A percentile compares a stretch with the other conserved stretches of the same genome.
Conservation (phyloP, 2,113 vertebrate species). For the Atherinomorus stipes region DNA sequence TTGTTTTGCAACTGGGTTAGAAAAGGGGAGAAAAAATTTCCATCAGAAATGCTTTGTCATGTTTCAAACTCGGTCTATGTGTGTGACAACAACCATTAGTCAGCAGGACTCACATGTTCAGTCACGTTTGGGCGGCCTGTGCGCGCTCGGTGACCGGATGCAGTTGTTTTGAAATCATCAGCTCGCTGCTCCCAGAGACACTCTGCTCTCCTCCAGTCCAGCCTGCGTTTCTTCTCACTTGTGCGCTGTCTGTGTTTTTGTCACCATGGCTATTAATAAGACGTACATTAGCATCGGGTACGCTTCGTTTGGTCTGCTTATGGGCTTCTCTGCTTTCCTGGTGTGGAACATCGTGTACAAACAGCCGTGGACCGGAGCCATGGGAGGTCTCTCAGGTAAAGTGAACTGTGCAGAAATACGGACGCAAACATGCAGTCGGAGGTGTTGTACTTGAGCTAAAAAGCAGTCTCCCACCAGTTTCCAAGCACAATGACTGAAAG, state of each 20-base stretch:
- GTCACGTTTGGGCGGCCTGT: background rate
- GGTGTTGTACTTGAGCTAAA: background rate
- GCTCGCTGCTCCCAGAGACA: background rate
- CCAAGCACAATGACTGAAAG: background rate
- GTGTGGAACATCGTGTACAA: constrained; percentile 87
- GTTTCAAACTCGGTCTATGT: background rate
- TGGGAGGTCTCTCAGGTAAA: constrained; percentile 93
- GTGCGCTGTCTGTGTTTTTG: background rate
- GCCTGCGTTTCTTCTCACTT: too few relatives aligned
- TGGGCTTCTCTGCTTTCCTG: constrained; percentile 89
- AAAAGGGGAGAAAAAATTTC: background rate
- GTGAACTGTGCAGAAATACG: too few relatives aligned
- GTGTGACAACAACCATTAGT: constrained; percentile 15
- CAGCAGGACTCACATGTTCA: background rate
- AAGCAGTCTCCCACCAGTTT: background rate
- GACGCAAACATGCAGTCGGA: too few relatives aligned
- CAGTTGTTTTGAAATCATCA: constrained; percentile 40
- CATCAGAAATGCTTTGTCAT: constrained; percentile 39
- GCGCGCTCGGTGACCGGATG: constrained; percentile 29
- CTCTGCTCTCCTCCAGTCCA: background rate
- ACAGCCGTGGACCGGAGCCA: constrained; percentile 90
- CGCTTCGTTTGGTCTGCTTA: constrained; percentile 79
- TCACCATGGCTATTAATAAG: constrained; percentile 76
- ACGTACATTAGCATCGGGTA: constrained; percentile 85
- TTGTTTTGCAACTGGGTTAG: constrained; percentile 2